Evolutionary conservation across 1,140 invertebrate species (phyloP).

Genomic region (Drosophila pruinosa): DNA sequence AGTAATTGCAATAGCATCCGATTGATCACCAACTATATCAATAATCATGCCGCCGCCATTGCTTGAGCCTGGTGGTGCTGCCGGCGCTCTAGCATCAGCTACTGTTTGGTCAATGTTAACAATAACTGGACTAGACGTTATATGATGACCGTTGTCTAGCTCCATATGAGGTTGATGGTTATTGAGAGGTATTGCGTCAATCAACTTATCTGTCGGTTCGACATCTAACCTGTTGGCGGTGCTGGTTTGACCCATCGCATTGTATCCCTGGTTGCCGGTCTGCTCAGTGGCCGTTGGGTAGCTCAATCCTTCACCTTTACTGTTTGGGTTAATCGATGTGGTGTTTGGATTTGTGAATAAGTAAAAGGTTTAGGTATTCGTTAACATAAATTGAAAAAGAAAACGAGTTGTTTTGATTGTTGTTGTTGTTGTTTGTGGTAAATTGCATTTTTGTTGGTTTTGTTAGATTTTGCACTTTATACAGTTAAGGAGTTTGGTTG

Average conservation of each 20-base stretch:
- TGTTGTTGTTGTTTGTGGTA: slow-evolving; percentile 69
- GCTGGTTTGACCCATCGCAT: slow-evolving; percentile 94
- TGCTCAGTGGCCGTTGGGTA: slow-evolving; percentile 92
- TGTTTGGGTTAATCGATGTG: slow-evolving; percentile 84
- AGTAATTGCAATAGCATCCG: background rate
- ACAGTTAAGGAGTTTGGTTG: slow-evolving; percentile 5
- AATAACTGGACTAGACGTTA: slow-evolving; percentile 47
- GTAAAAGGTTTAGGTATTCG: slow-evolving; percentile 64
- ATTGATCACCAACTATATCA: slow-evolving; percentile 55
- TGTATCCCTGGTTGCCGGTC: slow-evolving; percentile 87
- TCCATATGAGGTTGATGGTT: slow-evolving; percentile 49
- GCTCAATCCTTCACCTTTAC: slow-evolving; percentile 93
- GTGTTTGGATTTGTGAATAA: slow-evolving; percentile 79
- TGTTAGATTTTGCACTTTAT: slow-evolving; percentile 35
- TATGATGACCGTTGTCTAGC: slow-evolving; percentile 40
- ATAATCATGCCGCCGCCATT: slow-evolving; percentile 21
- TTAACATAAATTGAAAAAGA: slow-evolving; percentile 50
- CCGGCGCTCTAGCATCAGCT: background rate
- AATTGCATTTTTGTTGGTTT: slow-evolving; percentile 33
- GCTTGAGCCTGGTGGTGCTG: background rate
- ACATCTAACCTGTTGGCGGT: slow-evolving; percentile 87
- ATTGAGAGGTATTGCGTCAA: slow-evolving; percentile 57
- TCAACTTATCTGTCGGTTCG: slow-evolving; percentile 76
- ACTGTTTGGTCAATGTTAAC: slow-evolving; percentile 12
- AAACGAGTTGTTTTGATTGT: slow-evolving; percentile 29